Base-by-base conservation (phyloP, 2,888 invertebrate genomes). In the Mechanitis messenoides region DNA sequence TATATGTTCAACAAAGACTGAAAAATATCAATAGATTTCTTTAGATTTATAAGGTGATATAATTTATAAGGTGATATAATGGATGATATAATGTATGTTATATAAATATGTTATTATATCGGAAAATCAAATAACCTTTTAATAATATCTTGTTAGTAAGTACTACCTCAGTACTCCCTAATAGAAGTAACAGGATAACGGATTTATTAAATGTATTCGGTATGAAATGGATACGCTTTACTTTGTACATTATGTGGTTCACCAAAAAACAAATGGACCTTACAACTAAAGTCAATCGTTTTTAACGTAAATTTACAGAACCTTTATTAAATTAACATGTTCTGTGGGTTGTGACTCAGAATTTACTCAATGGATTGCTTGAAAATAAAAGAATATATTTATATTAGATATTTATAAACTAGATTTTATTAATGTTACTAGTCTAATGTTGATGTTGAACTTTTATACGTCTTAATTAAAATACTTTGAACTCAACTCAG, bases 211-310 rank as follows among this genome's bases (percentile, higher is more conserved):
- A 50, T 50, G 31, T 50, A 11, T 50, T 50, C 31, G 31, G 50
- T 28, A 50, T 50, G 31, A 50, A 50, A 50, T 50, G 50, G 31
- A 50, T 50, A 31, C 50, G 50, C 28, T 50, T 50, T 42, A 42
- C 42, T 42, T 50, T 31, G 4, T 31, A 28, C 50, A 50, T 50
- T 50, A 50, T 50, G 28, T 50, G 50, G 31, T 50, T 50, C 50
- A 50, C 50, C 20, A 31, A 50, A 50, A 50, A 50, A 50, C 50
- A 50, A 50, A 50, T 50, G 31, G 9, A 28, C 50, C 50, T 50
- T 50, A 50, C 31, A 31, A 50, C 50, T 50, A 50, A 28, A 50
- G 50, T 31, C 28, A 50, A 50, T 50, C 28, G 50, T 3, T 50
- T 50, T 28, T 28, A 31, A 6, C 50, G 4, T 31, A 31, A 28